phyloP scores from a whole-genome alignment of 2,797 vertebrate species.

The Eutrigla gurnardus region DNA sequence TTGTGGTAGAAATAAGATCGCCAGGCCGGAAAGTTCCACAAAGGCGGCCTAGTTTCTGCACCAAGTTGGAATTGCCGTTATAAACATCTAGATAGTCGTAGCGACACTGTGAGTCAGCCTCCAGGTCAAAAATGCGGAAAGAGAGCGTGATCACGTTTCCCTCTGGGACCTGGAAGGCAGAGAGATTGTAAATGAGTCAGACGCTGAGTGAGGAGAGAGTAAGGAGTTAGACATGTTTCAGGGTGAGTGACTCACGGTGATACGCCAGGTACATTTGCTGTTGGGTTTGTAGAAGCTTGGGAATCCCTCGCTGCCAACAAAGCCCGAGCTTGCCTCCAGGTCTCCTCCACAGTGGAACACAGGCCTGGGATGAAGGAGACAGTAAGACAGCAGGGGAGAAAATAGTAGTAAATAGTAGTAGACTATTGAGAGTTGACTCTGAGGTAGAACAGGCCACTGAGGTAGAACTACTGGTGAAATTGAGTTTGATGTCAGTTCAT shows the following conservation, averaged over 20 bases:
- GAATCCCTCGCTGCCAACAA: slow-evolving; percentile 91
- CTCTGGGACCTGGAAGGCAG: slow-evolving; percentile 86
- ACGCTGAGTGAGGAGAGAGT: slow-evolving; percentile 2
- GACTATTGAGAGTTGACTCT: background rate
- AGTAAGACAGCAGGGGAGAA: background rate
- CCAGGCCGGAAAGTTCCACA: slow-evolving; percentile 94
- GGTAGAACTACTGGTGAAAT: no score
- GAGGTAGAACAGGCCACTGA: background rate
- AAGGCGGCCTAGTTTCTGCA: slow-evolving; percentile 90
- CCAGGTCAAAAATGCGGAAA: slow-evolving; percentile 92
- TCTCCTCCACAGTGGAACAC: slow-evolving; percentile 91
- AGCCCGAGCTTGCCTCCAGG: slow-evolving; percentile 86
- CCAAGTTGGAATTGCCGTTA: slow-evolving; percentile 84
- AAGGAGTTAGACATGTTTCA: background rate
- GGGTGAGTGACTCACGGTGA: slow-evolving; percentile 85
- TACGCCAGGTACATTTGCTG: slow-evolving; percentile 90
- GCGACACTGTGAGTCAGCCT: slow-evolving; percentile 88
- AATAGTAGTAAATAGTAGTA: background rate
- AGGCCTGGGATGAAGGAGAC: slow-evolving; percentile 78
- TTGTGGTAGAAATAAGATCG: slow-evolving; percentile 87
- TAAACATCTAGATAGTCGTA: slow-evolving; percentile 91
- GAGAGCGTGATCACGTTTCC: slow-evolving; percentile 88
- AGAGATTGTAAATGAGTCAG: slow-evolving; percentile 28
- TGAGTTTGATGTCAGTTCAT: no score
- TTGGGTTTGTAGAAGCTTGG: slow-evolving; percentile 88